Base-by-base conservation (phyloP, 2,113 vertebrate species). In the Regulus satrapa region DNA sequence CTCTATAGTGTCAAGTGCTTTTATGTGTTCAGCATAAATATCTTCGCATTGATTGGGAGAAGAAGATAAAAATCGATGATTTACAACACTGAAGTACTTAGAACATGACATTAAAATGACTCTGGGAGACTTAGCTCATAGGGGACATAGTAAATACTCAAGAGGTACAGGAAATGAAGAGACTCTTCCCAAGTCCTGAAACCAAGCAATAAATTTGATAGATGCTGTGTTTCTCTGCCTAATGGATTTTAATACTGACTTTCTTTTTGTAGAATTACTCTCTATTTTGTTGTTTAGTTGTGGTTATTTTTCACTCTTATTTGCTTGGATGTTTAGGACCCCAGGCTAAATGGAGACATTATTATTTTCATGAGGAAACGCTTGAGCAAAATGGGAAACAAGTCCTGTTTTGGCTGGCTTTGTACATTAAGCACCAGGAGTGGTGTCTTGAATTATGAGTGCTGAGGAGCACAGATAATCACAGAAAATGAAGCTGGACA, bases 1-100 rank as follows among this genome's bases (percentile, higher is more conserved):
- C 97, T 63, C 92, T 95, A 62, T 78, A 90, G 91, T 92, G 90
- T 94, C 97, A 92, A 97, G 96, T 95, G 97, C 96, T 97, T 97
- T 97, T 96, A 97, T 95, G 97, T 94, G 85, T 94, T 95, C 96
- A 91, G 69, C 96, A 94, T 98, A 97, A 98, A 96, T 97, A 97
- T 97, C 92, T 97, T 97, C 92, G 94, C 73, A 90, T 91, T 97
- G 98, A 97, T 85, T 97, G 88, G 93, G 71, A 92, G 91, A 76
- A 96, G 94, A 89, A 96, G 88, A 95, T 97, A 96, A 97, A 98
- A 97, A 97, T 97, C 95, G 15, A 96, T 98, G 95, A 87, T 91
- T 87, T 91, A 85, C 90, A 94, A 54, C 91, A 84, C 94, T 36
- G 81, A 83, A 92, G 61, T 88, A 92, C 92, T 97, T 94, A 61